A percentile compares a stretch with the other conserved stretches of the same genome.
phyloP scores from a whole-genome alignment of 2,797 vertebrate genomes.

The Bradypus variegatus region DNA sequence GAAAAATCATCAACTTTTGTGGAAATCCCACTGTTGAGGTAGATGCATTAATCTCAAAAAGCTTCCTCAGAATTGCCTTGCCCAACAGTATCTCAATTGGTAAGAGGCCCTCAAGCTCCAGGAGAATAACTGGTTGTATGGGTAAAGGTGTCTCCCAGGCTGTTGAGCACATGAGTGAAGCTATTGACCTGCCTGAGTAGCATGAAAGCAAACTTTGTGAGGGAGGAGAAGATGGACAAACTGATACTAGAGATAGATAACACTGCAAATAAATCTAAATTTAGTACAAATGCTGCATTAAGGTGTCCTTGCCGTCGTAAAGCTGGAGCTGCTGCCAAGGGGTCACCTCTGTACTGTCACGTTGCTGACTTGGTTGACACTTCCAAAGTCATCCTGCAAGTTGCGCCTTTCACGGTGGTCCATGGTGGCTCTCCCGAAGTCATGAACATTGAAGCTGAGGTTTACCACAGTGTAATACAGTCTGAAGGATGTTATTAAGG shows the following conservation, averaged over 20 bases:
- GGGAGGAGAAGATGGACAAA: slow-evolving; percentile 85
- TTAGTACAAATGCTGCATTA: not conserved
- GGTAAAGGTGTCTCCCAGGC: not conserved
- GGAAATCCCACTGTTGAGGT: not conserved
- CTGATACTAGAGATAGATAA: slow-evolving; percentile 87
- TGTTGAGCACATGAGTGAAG: not conserved
- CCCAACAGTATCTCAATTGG: not conserved
- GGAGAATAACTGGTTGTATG: not conserved
- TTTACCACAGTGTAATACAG: not conserved
- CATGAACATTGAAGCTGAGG: slow-evolving; percentile 76
- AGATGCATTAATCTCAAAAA: not conserved
- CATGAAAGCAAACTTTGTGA: slow-evolving; percentile 79
- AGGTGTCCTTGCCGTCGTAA: not conserved
- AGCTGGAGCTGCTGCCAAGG: not conserved
- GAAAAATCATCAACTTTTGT: not conserved
- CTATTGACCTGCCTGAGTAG: not conserved
- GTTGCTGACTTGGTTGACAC: slow-evolving; percentile 72
- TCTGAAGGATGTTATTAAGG: slow-evolving; percentile 58
- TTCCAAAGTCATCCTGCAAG: slow-evolving; percentile 84
- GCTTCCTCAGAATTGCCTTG: not conserved
- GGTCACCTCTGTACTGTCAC: not conserved
- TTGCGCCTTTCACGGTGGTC: slow-evolving; percentile 80
- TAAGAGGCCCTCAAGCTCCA: not conserved
- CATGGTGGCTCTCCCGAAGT: slow-evolving; percentile 54
- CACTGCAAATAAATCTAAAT: slow-evolving; percentile 88